Base-by-base conservation (phyloP, 2,888 invertebrate genomes). In the Polydrusus pterygomalis region DNA sequence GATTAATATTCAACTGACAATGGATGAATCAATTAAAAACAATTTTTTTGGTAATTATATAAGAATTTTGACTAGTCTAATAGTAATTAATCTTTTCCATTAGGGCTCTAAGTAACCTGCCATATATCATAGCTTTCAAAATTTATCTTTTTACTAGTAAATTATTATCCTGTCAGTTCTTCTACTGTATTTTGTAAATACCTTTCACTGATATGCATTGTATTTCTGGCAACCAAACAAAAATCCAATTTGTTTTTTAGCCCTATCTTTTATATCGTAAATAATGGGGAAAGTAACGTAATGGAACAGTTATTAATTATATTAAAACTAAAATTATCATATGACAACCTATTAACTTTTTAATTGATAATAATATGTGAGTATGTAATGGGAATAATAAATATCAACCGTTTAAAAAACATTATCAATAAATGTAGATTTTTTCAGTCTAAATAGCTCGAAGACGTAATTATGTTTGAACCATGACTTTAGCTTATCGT, bases 271-370 rank as follows among this genome's bases (percentile, higher is more conserved):
- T 17, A 34, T 60, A 60, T 38, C 38, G 38, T 60, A 60, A 60
- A 60, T 60, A 38, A 47, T 47, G 34, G 30, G 17, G 13, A 8
- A 56, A 7, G 25, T 7, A 38, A 5, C 8, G 15, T 8, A 17
- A 38, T 10, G 17, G 17, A 69, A 56, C 43, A 43, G 18, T 58
- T 70, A 70, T 70, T 70, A 70, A 70, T 70, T 70, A 49, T 43
- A 30, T 20, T 8, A 18, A 30, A 49, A 47, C 49, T 8, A 47
- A 70, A 70, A 70, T 70, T 62, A 70, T 70, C 62, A 11, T 17
- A 18, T 30, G 18, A 56, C 69, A 38, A 18, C 38, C 38, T 60
- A 60, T 60, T 60, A 60, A 60, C 58, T 9, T 38, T 60, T 38
- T 60, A 60, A 60, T 60, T 60, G 58, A 60, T 60, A 60, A 60